Evolutionary conservation across 1,140 invertebrate species (phyloP), one percentile per base, ranked within the genome.

Genomic region (Drosophila obscura): DNA sequence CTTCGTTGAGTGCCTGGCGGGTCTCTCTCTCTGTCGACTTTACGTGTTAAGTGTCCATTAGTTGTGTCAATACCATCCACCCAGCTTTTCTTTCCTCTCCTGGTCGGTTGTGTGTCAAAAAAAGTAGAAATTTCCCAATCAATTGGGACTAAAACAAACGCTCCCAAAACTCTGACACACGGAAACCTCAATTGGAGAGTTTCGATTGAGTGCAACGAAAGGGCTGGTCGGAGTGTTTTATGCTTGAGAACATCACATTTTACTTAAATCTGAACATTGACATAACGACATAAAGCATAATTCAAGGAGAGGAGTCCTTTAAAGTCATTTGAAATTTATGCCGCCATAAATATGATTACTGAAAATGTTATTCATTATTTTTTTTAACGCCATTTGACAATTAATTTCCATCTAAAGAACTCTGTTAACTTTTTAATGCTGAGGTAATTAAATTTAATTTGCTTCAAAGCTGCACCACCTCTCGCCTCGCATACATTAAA

Each of bases 361-460:
- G 15, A 53, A 26, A 57, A 43, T 57, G 15, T 73, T 60, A 55
- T 67, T 68, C 22, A 78, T 74, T 74, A 66, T 78, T 77, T 80
- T 67, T 65, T 73, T 13, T 13, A 39, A 57, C 49, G 48, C 46
- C 51, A 45, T 59, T 73, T 72, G 35, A 63, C 39, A 55, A 61
- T 53, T 64, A 26, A 76, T 59, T 68, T 55, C 55, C 49, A 63
- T 55, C 75, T 69, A 73, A 80, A 67, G 56, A 52, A 66, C 46
- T 51, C 45, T 31, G 49, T 11, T 43, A 71, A 71, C 73, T 64
- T 85, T 72, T 77, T 87, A 69, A 77, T 77, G 77, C 60, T 50
- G 44, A 41, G 46, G 43, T 87, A 84, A 84, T 84, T 87, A 81
- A 74, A 85, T 85, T 81, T 69, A 71, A 73, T 69, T 74, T 61